Conservation (phyloP, 1,140 invertebrate genomes). For the Oncopodura yosiiana region DNA sequence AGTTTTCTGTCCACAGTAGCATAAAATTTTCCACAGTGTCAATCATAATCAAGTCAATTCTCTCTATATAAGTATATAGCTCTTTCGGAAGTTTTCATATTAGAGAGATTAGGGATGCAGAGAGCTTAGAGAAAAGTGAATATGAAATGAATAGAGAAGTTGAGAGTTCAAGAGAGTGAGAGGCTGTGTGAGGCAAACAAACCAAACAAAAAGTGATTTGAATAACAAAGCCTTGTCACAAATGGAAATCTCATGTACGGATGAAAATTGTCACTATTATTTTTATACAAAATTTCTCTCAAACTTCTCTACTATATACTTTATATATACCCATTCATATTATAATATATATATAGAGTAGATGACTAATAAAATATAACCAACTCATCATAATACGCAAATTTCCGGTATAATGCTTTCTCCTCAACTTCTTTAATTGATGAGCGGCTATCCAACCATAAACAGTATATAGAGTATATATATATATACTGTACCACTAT, state of each 20-base stretch:
- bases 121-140: background rate
- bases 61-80: too few species aligned
- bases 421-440: background rate
- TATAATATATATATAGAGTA: background rate
- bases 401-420: background rate
- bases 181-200: background rate
- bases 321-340: background rate
- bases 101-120: background rate
- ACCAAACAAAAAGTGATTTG: slow-evolving; percentile 25
- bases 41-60: background rate
- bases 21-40: background rate
- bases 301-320: background rate
- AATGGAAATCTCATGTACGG: slow-evolving; percentile 31
- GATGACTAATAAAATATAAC: background rate
- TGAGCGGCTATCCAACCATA: background rate
- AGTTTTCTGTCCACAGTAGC: background rate
- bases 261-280: slow-evolving; percentile 2
- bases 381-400: background rate
- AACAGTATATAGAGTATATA: background rate
- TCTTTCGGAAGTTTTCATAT: background rate
- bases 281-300: background rate
- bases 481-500: background rate
- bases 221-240: slow-evolving; percentile 35
- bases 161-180: background rate
- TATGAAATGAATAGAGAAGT: too few species aligned